Evolutionary conservation across 2,888 invertebrate genomes (phyloP).

Genomic region (Parochlus steinenii): DNA sequence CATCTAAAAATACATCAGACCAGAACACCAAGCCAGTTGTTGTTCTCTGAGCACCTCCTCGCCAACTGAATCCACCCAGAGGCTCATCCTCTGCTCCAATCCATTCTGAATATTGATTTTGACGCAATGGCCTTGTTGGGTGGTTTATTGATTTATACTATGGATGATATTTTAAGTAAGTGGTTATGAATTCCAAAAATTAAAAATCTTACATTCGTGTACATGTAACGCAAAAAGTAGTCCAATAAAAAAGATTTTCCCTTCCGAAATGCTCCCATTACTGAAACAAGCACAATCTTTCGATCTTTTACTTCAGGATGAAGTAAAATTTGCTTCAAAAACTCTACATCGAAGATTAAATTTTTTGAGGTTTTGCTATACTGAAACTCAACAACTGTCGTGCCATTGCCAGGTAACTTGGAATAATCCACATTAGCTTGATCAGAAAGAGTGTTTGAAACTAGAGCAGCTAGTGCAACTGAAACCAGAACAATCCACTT

Average conservation of each 20-base stretch:
- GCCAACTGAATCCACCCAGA: constrained; percentile 7
- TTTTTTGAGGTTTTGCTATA: no score
- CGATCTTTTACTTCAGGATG: no score
- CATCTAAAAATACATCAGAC: constrained; percentile 7
- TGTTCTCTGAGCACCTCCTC: constrained; percentile 1
- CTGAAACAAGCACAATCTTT: not conserved
- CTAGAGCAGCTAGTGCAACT: no score
- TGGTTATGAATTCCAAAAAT: not conserved
- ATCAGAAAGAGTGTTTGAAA: no score
- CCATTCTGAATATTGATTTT: not conserved
- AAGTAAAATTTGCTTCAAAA: no score
- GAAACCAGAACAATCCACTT: no score
- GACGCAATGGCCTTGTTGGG: not conserved
- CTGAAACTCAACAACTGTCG: no score
- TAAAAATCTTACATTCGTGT: not conserved
- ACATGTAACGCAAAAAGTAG: not conserved
- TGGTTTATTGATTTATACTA: not conserved
- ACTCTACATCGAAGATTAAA: no score
- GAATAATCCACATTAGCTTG: no score
- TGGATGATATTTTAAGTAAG: not conserved
- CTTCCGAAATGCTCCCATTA: not conserved
- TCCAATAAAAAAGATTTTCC: not conserved
- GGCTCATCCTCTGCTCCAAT: not conserved
- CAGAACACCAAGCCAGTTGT: constrained; percentile 9
- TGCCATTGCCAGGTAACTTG: no score